These are phyloP conservation scores for Cryptus viduatorius DNA, from an alignment of 2,888 invertebrate genomes.

Conservation along the genomic window DNA sequence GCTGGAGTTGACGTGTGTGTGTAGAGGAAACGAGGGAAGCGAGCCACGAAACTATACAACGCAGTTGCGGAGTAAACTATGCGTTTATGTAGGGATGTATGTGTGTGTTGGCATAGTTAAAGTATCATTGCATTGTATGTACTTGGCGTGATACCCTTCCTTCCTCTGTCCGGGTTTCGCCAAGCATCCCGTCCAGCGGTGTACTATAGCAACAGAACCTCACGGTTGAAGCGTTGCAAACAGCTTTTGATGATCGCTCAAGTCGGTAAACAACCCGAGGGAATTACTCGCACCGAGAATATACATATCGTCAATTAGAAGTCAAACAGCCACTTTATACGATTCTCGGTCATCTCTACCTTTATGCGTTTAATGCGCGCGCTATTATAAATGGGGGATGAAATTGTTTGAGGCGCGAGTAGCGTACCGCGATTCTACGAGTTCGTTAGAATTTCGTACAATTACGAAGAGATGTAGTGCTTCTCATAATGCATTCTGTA, in stretches of 20 bases:
- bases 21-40: neutral
- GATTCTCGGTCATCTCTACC: slow-evolving; percentile 4
- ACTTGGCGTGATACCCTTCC: slow-evolving; percentile 53
- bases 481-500: too few species aligned
- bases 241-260: slow-evolving; percentile 69
- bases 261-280: slow-evolving; percentile 47
- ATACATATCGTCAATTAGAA: slow-evolving; percentile 59
- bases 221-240: slow-evolving; percentile 65
- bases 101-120: slow-evolving; percentile 75
- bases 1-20: neutral
- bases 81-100: neutral
- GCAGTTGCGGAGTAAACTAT: slow-evolving; percentile 15
- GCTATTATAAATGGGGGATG: too few species aligned
- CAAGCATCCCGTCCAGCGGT: slow-evolving; percentile 16
- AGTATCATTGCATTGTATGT: slow-evolving; percentile 74
- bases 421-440: too few species aligned
- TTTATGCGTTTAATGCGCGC: neutral
- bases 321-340: slow-evolving; percentile 46
- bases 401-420: too few species aligned
- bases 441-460: too few species aligned
- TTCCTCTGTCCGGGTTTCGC: slow-evolving; percentile 41
- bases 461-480: too few species aligned
- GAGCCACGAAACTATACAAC: slow-evolving; percentile 24
- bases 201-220: neutral
- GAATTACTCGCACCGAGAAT: slow-evolving; percentile 57